Evolutionary conservation across 2,797 vertebrate genomes (phyloP).

Genomic region (Pangasius mekongensis): DNA sequence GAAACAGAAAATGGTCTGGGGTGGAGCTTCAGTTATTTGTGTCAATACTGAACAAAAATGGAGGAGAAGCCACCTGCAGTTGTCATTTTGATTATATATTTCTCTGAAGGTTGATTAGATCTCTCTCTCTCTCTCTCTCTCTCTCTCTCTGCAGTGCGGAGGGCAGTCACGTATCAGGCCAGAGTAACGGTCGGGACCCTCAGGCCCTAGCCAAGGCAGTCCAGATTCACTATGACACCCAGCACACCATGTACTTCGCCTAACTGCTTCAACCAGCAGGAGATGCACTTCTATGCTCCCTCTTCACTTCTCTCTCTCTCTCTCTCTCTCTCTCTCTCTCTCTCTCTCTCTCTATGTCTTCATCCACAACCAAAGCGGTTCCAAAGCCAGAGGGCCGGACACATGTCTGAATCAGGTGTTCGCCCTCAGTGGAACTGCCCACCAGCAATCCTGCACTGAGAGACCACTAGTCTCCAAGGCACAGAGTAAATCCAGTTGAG

Average conservation of each 20-base stretch:
- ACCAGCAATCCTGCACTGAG: slow-evolving; percentile 90
- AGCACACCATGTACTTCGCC: slow-evolving; percentile 99
- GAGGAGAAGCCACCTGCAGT: background rate
- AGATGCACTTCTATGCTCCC: slow-evolving; percentile 56
- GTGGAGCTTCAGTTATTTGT: background rate
- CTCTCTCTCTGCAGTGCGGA: slow-evolving; percentile 82
- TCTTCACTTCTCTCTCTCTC: slow-evolving; percentile 36
- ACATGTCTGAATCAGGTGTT: slow-evolving; percentile 63
- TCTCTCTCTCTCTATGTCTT: slow-evolving; percentile 56
- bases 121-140: background rate
- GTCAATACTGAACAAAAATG: background rate
- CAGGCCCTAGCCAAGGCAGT: slow-evolving; percentile 97
- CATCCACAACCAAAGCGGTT: slow-evolving; percentile 75
- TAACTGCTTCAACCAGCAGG: slow-evolving; percentile 80
- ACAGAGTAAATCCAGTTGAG: slow-evolving; percentile 82
- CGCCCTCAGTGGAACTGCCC: slow-evolving; percentile 75
- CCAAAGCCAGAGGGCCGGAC: slow-evolving; percentile 64
- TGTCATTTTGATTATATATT: background rate
- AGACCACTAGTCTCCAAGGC: slow-evolving; percentile 77
- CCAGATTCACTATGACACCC: slow-evolving; percentile 99
- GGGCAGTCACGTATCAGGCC: slow-evolving; percentile 98
- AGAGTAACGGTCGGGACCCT: slow-evolving; percentile 97
- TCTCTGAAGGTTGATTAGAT: background rate
- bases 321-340: slow-evolving; percentile 44
- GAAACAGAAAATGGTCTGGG: background rate